phyloP scores from a whole-genome alignment of 1,140 invertebrate genomes.

The Megalonaias nervosa region DNA sequence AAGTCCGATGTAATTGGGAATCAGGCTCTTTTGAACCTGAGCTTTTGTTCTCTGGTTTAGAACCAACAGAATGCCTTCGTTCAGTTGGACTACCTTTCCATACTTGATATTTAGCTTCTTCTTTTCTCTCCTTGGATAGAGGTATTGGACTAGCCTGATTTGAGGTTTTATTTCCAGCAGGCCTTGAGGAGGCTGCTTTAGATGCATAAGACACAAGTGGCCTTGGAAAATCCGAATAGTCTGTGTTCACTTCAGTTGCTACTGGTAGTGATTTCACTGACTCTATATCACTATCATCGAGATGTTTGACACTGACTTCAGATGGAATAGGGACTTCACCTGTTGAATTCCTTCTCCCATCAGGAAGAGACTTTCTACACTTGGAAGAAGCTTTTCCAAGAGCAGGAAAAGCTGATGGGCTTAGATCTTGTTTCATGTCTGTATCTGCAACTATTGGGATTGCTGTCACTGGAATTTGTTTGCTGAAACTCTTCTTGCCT shows the following conservation, averaged over 20 bases:
- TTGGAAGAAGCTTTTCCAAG: constrained; percentile 34
- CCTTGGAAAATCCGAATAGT: constrained; percentile 14
- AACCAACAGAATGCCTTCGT: constrained; percentile 64
- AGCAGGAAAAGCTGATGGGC: constrained; percentile 62
- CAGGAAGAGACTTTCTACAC: constrained; percentile 31
- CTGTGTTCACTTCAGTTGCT: constrained; percentile 24
- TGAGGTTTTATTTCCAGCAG: constrained; percentile 22
- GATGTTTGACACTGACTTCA: constrained; percentile 37
- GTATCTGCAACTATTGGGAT: constrained; percentile 19
- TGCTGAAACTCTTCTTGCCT: too few relatives aligned
- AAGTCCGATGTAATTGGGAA: constrained; percentile 25
- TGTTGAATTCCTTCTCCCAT: constrained; percentile 57
- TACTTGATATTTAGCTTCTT: constrained; percentile 42
- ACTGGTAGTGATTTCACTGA: constrained; percentile 65
- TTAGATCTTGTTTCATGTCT: constrained; percentile 51
- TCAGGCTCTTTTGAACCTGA: constrained; percentile 21
- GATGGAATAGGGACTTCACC: constrained; percentile 54
- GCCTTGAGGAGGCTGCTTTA: constrained; percentile 55
- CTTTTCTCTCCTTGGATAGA: constrained; percentile 19
- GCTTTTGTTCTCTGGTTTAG: constrained; percentile 55
- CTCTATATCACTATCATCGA: constrained; percentile 63
- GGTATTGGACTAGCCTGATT: constrained; percentile 11
- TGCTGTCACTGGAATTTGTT: too few relatives aligned
- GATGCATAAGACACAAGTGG: constrained; percentile 60
- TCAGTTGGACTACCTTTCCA: constrained; percentile 64